These are phyloP conservation scores for Drosophila ambigua DNA, from an alignment of 1,140 invertebrate species.

Conservation along the genomic window DNA sequence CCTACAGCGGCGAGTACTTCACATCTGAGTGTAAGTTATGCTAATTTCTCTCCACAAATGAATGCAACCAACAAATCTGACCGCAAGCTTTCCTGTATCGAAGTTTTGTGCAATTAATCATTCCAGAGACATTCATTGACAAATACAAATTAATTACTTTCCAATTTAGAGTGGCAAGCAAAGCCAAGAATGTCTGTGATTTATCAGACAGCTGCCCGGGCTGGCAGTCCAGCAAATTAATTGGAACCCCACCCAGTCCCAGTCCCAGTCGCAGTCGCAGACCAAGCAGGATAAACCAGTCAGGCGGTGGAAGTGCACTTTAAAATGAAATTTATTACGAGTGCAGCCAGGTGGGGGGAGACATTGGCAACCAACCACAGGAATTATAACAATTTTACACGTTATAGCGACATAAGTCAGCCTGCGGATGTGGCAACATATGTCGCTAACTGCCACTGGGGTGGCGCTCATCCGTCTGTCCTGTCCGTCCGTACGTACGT, in stretches of 20 bases:
- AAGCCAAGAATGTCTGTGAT: constrained; percentile 20
- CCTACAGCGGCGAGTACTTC: too few relatives aligned
- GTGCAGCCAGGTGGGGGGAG: constrained; percentile 15
- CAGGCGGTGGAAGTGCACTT: constrained; percentile 39
- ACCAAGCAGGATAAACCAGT: constrained; percentile 18
- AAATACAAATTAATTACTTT: constrained; percentile 53
- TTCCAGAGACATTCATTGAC: constrained; percentile 29
- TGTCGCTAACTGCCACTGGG: constrained; percentile 69
- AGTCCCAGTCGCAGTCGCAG: background rate
- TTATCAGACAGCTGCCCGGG: constrained; percentile 52
- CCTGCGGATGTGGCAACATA: constrained; percentile 71
- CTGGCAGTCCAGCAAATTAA: constrained; percentile 53
- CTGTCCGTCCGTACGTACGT: background rate
- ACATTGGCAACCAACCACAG: constrained; percentile 79
- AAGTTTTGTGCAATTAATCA: constrained; percentile 31
- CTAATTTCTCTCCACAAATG: background rate
- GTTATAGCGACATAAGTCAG: constrained; percentile 82
- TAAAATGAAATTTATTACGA: constrained; percentile 52
- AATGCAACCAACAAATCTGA: constrained; percentile 14
- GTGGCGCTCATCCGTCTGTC: constrained; percentile 30
- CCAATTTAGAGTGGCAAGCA: constrained; percentile 26
- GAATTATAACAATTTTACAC: constrained; percentile 83
- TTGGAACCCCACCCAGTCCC: constrained; percentile 43
- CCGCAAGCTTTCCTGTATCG: background rate
- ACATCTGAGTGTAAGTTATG: too few relatives aligned